These are phyloP conservation scores for Leuciscus waleckii DNA, from an alignment of 2,797 vertebrate species.

Conservation along the genomic window DNA sequence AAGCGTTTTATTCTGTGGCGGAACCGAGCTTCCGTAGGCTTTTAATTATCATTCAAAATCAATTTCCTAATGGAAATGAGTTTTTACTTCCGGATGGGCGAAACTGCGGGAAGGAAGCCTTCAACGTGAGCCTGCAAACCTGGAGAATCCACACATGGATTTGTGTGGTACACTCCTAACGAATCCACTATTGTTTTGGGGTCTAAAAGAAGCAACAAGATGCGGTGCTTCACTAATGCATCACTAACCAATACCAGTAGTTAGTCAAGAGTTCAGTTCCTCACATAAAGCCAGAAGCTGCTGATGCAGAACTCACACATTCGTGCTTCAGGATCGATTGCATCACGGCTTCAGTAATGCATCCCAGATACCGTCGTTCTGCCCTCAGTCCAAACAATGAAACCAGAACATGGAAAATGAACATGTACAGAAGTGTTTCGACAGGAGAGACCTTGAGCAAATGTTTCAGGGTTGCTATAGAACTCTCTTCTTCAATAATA, in stretches of 20 bases:
- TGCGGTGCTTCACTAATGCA: background rate
- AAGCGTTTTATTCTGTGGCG: too few relatives aligned
- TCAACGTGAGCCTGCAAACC: constrained; percentile 31
- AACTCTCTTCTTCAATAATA: constrained; percentile 45
- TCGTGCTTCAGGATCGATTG: constrained; percentile 11
- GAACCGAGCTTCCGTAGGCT: too few relatives aligned
- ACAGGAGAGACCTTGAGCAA: constrained; percentile 12
- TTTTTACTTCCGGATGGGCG: background rate
- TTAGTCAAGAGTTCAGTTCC: background rate
- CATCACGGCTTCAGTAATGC: constrained; percentile 19
- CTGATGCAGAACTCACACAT: constrained; percentile 21
- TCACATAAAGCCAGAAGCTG: background rate
- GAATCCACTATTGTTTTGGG: background rate
- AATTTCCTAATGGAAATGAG: background rate
- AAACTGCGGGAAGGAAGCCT: constrained; percentile 38
- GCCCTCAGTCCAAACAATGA: constrained; percentile 1
- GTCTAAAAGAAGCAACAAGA: constrained; percentile 1
- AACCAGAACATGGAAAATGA: constrained; percentile 16
- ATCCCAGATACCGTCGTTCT: constrained; percentile 7
- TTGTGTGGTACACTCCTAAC: background rate
- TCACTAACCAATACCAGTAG: background rate
- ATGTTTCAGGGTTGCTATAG: constrained; percentile 55
- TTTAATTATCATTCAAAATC: background rate
- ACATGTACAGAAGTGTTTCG: background rate
- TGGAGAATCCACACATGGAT: background rate